Base-by-base conservation (phyloP, 2,113 vertebrate genomes). In the Rutilus rutilus region DNA sequence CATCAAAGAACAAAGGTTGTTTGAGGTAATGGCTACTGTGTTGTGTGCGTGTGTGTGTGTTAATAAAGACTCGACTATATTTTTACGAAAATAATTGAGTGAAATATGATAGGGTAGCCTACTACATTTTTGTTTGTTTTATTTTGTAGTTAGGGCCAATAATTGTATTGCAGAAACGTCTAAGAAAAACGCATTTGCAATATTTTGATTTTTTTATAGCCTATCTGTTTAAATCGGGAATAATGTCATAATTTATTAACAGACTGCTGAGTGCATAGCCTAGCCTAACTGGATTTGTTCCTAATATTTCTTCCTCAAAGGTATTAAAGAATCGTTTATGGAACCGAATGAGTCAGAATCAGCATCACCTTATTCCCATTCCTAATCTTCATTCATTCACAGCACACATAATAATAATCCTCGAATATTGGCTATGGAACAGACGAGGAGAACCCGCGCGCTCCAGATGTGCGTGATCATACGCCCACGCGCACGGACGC, bases 401-500 rank as follows among this genome's bases (percentile, higher is more conserved):
- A 42, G 2, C 52, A 57, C 42, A 42, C 42, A 42, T 42, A 42
- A 42, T 77, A 33, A 78, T 77, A 33, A 78, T 78, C 75, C 54
- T 79, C 23, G 11, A 17, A 76, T 76, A 45, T 27, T 36, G 12
- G 25, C 42, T 75, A 10, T 25, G 17, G 10, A 76, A 52, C 6
- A 52, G 12, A 52, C 45, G 12, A 76, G 84, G 84, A 42, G 42
- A 42, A 79, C 89, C 83, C 87, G 88, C 87, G 77, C 88, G 57
- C 86, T 87, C 90, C 93, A 94, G 89, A 93, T 94, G 93, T 93
- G 92, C 89, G 89, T 89, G 91, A 83, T 90, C 90, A 86, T 64
- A 90, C 92, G 89, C 92, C 90, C 90, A 90, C 91, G 87, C 87
- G 87, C 88, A 74, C 57, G 85, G 87, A 91, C 90, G 90, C 91